Evolutionary conservation across 2,797 vertebrate genomes (phyloP).

Genomic region (Cyprinodon diabolis): DNA sequence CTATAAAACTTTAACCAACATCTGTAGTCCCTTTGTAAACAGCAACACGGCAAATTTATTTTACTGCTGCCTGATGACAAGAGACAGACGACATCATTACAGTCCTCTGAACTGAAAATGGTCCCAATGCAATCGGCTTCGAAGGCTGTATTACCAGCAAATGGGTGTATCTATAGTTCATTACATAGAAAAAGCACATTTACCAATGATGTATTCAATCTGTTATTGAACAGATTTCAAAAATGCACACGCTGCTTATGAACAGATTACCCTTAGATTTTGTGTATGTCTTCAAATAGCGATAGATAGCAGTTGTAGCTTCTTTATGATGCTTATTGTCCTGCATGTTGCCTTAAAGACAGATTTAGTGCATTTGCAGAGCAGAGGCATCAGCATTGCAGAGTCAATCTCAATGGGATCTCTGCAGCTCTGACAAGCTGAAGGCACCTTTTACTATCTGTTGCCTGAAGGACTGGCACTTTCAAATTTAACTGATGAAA

Average conservation of each 20-base stretch:
- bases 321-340: slow-evolving; percentile 30
- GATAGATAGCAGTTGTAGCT: slow-evolving; percentile 48
- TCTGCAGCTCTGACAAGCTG: slow-evolving; percentile 21
- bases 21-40: slow-evolving; percentile 57
- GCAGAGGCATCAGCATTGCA: slow-evolving; percentile 22
- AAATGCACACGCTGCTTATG: slow-evolving; percentile 13
- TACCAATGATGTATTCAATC: slow-evolving; percentile 22
- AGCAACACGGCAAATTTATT: slow-evolving; percentile 31
- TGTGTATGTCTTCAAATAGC: slow-evolving; percentile 44
- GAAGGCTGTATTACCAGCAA: slow-evolving; percentile 52
- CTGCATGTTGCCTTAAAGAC: slow-evolving; percentile 26
- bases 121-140: slow-evolving; percentile 56
- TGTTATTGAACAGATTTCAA: slow-evolving; percentile 7
- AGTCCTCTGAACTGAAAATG: slow-evolving; percentile 36
- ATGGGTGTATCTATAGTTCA: slow-evolving; percentile 27
- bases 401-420: slow-evolving; percentile 28
- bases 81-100: slow-evolving; percentile 63
- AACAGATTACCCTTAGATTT: slow-evolving; percentile 34
- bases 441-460: slow-evolving; percentile 12
- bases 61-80: slow-evolving; percentile 49
- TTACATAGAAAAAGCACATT: slow-evolving; percentile 48
- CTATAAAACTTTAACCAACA: slow-evolving; percentile 68
- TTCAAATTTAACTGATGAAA: neutral
- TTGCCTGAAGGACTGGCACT: neutral
- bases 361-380: slow-evolving; percentile 34